These are phyloP conservation scores for Pseudomyrmex gracilis DNA, from an alignment of 1,140 invertebrate species.

Conservation along the genomic window DNA sequence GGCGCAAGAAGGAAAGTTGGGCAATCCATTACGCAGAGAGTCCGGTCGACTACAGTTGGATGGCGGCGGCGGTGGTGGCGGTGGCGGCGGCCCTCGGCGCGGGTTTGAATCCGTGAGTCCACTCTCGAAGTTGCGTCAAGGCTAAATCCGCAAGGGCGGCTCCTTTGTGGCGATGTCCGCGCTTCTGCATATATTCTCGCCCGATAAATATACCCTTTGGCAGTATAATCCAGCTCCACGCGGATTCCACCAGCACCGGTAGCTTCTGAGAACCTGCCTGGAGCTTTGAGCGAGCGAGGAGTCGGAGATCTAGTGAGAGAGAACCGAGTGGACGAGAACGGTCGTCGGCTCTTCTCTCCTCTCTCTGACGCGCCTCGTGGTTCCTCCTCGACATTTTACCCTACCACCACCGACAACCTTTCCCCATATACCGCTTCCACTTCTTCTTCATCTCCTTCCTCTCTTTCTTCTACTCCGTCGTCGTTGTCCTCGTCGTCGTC, in stretches of 20 bases:
- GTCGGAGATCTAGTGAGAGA: slow-evolving; percentile 1
- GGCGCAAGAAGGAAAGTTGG: slow-evolving; percentile 70
- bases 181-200: slow-evolving; percentile 85
- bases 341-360: slow-evolving; percentile 21
- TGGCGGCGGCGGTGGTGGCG: slow-evolving; percentile 64
- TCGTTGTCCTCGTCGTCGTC: slow-evolving; percentile 1
- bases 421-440: slow-evolving; percentile 31
- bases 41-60: slow-evolving; percentile 65
- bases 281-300: slow-evolving; percentile 60
- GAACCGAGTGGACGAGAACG: not conserved
- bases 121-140: slow-evolving; percentile 80
- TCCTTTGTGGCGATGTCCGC: slow-evolving; percentile 84
- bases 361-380: slow-evolving; percentile 24
- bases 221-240: slow-evolving; percentile 84
- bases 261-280: slow-evolving; percentile 79
- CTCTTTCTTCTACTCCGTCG: slow-evolving; percentile 8
- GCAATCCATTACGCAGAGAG: slow-evolving; percentile 71
- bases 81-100: slow-evolving; percentile 42
- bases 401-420: slow-evolving; percentile 52
- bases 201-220: slow-evolving; percentile 86
- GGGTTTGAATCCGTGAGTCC: slow-evolving; percentile 71
- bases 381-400: slow-evolving; percentile 63
- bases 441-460: slow-evolving; percentile 9
- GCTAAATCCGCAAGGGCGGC: slow-evolving; percentile 83
- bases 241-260: slow-evolving; percentile 80